phyloP scores from a whole-genome alignment of 2,797 vertebrate genomes.

The Arrhamphus sclerolepis region DNA sequence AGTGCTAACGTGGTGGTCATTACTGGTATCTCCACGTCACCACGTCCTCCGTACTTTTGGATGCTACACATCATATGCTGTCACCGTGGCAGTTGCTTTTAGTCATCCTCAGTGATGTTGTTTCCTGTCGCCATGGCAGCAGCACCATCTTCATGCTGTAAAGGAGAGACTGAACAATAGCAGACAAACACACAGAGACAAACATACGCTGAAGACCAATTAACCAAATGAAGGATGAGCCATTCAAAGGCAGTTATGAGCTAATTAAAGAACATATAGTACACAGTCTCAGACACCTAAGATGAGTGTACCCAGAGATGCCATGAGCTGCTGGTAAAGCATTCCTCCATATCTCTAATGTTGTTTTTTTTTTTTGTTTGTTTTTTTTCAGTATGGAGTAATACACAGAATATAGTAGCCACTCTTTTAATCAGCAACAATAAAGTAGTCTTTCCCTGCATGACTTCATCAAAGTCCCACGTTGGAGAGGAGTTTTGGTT shows the following conservation, averaged over 20 bases:
- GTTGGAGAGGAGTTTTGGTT: too few species aligned
- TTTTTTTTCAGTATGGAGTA: background rate
- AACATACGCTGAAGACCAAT: constrained; percentile 57
- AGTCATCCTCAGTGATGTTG: constrained; percentile 39
- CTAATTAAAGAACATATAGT: constrained; percentile 72
- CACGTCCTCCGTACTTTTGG: constrained; percentile 18
- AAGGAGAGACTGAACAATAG: constrained; percentile 43
- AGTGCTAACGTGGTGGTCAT: constrained; percentile 21
- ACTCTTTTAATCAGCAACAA: too few species aligned
- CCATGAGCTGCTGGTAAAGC: constrained; percentile 36
- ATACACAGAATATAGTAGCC: too few species aligned
- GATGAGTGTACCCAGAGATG: constrained; percentile 48
- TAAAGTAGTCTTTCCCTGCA: too few species aligned
- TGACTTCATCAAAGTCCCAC: too few species aligned
- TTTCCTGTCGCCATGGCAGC: constrained; percentile 57
- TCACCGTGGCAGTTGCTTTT: constrained; percentile 66
- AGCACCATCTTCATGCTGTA: constrained; percentile 48
- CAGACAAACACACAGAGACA: constrained; percentile 35
- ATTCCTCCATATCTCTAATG: constrained; percentile 38
- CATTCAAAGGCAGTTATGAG: constrained; percentile 59
- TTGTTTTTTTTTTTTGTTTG: constrained; percentile 6
- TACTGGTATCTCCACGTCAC: constrained; percentile 27
- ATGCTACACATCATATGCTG: constrained; percentile 23
- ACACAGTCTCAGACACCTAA: constrained; percentile 51
- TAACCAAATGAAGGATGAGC: constrained; percentile 60